Conservation (phyloP, 2,888 invertebrate species). For the Nebria salina region DNA sequence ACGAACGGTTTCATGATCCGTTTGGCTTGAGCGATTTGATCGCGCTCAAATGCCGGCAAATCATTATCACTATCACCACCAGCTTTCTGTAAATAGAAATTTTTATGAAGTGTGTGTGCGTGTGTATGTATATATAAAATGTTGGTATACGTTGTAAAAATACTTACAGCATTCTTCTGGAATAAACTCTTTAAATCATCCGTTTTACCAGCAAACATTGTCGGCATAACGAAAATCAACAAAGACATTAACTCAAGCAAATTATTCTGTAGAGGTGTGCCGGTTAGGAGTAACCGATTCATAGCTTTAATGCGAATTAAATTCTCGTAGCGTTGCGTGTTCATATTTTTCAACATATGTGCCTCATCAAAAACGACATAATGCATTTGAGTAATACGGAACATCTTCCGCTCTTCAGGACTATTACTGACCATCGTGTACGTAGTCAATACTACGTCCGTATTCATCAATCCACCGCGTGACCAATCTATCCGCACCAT, state of each 20-base stretch:
- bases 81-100: slow-evolving; percentile 57
- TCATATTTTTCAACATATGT: slow-evolving; percentile 98
- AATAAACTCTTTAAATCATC: slow-evolving; percentile 89
- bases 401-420: slow-evolving; percentile 89
- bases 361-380: slow-evolving; percentile 98
- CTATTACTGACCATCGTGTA: slow-evolving; percentile 86
- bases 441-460: slow-evolving; percentile 90
- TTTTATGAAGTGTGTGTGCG: not conserved
- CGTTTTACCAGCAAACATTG: slow-evolving; percentile 88
- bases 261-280: slow-evolving; percentile 97
- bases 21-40: slow-evolving; percentile 92
- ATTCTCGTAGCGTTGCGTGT: slow-evolving; percentile 88
- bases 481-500: slow-evolving; percentile 80
- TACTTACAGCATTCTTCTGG: slow-evolving; percentile 59
- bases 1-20: slow-evolving; percentile 97
- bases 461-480: slow-evolving; percentile 74
- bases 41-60: slow-evolving; percentile 83
- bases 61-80: slow-evolving; percentile 68
- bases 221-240: slow-evolving; percentile 95
- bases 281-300: slow-evolving; percentile 58
- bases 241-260: slow-evolving; percentile 94
- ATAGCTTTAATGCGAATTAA: slow-evolving; percentile 79
- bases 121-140: not conserved
- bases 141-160: not conserved
- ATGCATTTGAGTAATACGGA: slow-evolving; percentile 87